Evolutionary conservation across 2,888 invertebrate species (phyloP).

Genomic region (Darwinula stevensoni): DNA sequence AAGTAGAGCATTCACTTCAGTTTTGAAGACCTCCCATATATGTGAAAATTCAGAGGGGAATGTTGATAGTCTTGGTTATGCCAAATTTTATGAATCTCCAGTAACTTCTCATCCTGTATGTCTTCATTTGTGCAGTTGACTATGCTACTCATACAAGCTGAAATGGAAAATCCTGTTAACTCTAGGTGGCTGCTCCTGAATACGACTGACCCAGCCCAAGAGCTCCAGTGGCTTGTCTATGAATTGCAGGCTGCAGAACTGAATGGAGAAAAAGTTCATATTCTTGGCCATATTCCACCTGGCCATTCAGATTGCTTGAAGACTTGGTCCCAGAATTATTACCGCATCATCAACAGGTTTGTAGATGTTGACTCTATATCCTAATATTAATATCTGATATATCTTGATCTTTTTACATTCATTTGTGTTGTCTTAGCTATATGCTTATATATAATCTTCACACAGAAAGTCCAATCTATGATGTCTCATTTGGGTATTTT

Average conservation of each 20-base stretch:
- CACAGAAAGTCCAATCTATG: background rate
- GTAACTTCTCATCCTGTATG: no score
- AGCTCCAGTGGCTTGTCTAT: slow-evolving; percentile 79
- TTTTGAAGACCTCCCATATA: no score
- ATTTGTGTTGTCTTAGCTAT: no score
- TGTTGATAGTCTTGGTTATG: no score
- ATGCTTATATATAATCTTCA: background rate
- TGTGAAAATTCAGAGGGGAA: no score
- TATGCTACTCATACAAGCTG: no score
- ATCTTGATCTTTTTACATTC: slow-evolving; percentile 4
- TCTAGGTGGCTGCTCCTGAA: slow-evolving; percentile 61
- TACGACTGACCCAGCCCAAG: slow-evolving; percentile 81
- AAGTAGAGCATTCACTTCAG: no score
- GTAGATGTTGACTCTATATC: slow-evolving; percentile 4
- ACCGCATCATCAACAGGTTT: slow-evolving; percentile 47
- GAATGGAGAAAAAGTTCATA: slow-evolving; percentile 76
- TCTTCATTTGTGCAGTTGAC: no score
- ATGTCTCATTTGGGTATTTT: slow-evolving; percentile 5
- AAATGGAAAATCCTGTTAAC: slow-evolving; percentile 7
- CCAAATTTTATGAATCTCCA: no score
- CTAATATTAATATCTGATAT: slow-evolving; percentile 1
- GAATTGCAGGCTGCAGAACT: slow-evolving; percentile 79
- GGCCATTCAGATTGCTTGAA: slow-evolving; percentile 75
- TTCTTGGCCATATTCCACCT: slow-evolving; percentile 90
- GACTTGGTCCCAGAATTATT: slow-evolving; percentile 84